phyloP scores from a whole-genome alignment of 2,888 invertebrate genomes.

The Drosophila cognata region DNA sequence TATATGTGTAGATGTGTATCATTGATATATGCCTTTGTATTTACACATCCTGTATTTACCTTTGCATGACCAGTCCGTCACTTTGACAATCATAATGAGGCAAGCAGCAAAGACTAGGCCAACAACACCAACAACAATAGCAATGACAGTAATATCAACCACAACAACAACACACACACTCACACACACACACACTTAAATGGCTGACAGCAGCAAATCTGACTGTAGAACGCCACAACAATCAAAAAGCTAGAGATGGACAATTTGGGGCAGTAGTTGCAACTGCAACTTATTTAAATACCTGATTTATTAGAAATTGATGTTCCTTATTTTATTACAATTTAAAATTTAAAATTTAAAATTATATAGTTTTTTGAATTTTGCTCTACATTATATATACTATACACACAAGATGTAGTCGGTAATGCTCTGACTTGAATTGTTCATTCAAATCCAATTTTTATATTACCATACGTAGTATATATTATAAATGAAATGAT shows the following conservation, averaged over 20 bases:
- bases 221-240: conserved; percentile 67
- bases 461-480: background rate
- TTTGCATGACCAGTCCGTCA: conserved; percentile 80
- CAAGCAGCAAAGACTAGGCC: conserved; percentile 53
- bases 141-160: background rate
- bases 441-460: background rate
- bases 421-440: background rate
- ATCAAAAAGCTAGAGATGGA: conserved; percentile 62
- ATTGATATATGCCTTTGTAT: conserved; percentile 66
- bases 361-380: background rate
- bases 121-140: conserved; percentile 14
- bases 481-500: background rate
- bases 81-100: conserved; percentile 80
- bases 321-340: background rate
- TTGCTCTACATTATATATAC: background rate
- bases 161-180: conserved; percentile 13
- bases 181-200: conserved; percentile 45
- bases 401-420: background rate
- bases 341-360: background rate
- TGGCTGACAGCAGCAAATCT: conserved; percentile 75
- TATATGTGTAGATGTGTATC: conserved; percentile 19
- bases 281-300: conserved; percentile 1
- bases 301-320: background rate
- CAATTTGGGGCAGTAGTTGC: background rate
- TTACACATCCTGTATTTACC: conserved; percentile 79